Percentiles rank a stretch among this genome's conserved stretches.
Conservation (phyloP, 2,113 vertebrate genomes). For the Phyllostomus discolor region DNA sequence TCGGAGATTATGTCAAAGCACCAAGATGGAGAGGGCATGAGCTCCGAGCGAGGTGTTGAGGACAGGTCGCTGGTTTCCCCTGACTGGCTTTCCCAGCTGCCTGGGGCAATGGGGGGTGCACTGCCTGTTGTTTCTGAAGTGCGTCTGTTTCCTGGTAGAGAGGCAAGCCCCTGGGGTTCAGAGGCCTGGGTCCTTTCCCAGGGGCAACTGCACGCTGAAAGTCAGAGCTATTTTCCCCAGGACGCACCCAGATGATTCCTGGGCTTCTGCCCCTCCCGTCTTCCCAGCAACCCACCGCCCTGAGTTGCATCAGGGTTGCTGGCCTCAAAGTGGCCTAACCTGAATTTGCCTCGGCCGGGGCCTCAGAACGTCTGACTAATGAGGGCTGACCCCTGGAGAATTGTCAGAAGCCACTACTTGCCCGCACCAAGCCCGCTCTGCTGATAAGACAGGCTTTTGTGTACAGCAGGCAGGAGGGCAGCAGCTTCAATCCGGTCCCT, state of each 20-base stretch:
- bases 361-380: constrained; percentile 1
- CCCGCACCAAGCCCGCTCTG: neutral
- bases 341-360: neutral
- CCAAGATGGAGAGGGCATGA: neutral
- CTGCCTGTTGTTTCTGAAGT: neutral
- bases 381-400: constrained; percentile 60
- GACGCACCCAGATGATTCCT: neutral
- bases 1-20: constrained; percentile 27
- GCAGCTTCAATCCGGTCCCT: neutral
- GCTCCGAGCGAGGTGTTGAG: neutral
- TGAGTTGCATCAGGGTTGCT: neutral
- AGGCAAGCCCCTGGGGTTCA: neutral
- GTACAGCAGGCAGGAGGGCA: neutral
- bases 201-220: neutral
- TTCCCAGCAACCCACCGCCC: neutral
- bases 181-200: constrained; percentile 28
- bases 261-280: neutral
- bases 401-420: constrained; percentile 64
- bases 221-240: neutral
- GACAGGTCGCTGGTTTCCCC: neutral
- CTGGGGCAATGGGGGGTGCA: neutral
- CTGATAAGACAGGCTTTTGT: constrained; percentile 60
- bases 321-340: constrained; percentile 41
- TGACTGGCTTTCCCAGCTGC: neutral
- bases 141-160: constrained; percentile 27